These are phyloP conservation scores for Lacanobia wlatinum DNA, from an alignment of 2,888 invertebrate genomes.

Conservation along the genomic window DNA sequence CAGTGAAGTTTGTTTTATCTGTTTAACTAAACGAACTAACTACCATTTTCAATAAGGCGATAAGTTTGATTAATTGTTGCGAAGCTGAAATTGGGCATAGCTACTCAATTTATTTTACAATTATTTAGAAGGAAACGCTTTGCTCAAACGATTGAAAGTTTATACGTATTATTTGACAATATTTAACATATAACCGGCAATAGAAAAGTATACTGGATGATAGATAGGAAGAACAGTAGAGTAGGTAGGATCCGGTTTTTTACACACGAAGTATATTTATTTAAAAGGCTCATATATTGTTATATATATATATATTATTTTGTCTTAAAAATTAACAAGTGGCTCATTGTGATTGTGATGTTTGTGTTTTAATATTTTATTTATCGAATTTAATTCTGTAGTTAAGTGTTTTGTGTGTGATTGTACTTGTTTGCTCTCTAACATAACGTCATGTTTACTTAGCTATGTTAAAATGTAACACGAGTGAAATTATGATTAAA, in stretches of 20 bases:
- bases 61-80: slow-evolving; percentile 53
- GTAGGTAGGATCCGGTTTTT: background rate
- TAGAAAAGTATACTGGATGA: background rate
- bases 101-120: slow-evolving; percentile 14
- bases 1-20: slow-evolving; percentile 51
- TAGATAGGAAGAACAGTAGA: background rate
- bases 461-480: slow-evolving; percentile 31
- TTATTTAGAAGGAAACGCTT: slow-evolving; percentile 17
- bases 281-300: slow-evolving; percentile 14
- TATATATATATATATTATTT: slow-evolving; percentile 29
- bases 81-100: slow-evolving; percentile 19
- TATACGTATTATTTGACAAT: slow-evolving; percentile 50
- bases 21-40: slow-evolving; percentile 41
- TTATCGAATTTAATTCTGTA: slow-evolving; percentile 64
- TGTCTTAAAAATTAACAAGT: slow-evolving; percentile 42
- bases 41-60: slow-evolving; percentile 36
- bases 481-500: slow-evolving; percentile 52
- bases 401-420: slow-evolving; percentile 61
- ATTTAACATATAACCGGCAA: slow-evolving; percentile 6
- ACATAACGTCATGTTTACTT: slow-evolving; percentile 38
- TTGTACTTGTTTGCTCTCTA: slow-evolving; percentile 66
- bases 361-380: slow-evolving; percentile 58
- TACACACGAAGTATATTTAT: background rate
- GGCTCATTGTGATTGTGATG: slow-evolving; percentile 66
- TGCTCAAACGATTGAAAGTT: slow-evolving; percentile 40